A percentile compares a stretch with the other conserved stretches of the same genome.
These are phyloP conservation scores for Neelides folsomi DNA, from an alignment of 2,888 invertebrate species.

Conservation along the genomic window DNA sequence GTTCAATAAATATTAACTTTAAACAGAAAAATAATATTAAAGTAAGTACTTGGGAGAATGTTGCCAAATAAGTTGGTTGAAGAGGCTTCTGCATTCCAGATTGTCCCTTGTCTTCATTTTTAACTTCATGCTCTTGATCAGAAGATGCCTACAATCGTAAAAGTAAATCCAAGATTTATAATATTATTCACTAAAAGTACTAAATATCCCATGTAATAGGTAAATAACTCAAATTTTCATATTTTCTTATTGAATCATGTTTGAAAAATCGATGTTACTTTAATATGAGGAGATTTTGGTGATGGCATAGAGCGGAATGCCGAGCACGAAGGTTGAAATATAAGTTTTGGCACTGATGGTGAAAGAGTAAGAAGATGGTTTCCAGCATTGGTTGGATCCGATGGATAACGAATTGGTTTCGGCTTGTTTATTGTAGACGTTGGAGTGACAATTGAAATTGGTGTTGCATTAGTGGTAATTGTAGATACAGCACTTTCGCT, in stretches of 20 bases:
- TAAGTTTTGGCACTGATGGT: slow-evolving; percentile 27
- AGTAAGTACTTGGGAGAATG: slow-evolving; percentile 28
- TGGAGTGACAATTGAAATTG: slow-evolving; percentile 32
- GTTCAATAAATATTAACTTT: too few species aligned
- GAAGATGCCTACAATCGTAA: slow-evolving; percentile 1
- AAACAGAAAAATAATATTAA: too few species aligned
- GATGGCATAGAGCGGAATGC: slow-evolving; percentile 80
- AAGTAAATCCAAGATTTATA: too few species aligned
- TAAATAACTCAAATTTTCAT: too few species aligned
- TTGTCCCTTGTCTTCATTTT: slow-evolving; percentile 1
- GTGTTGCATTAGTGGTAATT: slow-evolving; percentile 20
- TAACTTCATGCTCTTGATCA: slow-evolving; percentile 5
- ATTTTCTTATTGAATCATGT: too few species aligned
- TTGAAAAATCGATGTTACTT: too few species aligned
- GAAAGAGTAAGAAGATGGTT: slow-evolving; percentile 19
- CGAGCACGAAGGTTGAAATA: slow-evolving; percentile 73
- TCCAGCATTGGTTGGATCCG: slow-evolving; percentile 19
- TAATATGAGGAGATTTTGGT: slow-evolving; percentile 39
- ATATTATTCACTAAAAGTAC: too few species aligned
- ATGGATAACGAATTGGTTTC: slow-evolving; percentile 25
- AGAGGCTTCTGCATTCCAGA: background rate
- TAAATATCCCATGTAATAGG: too few species aligned
- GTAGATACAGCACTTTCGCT: slow-evolving; percentile 7
- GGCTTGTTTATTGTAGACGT: slow-evolving; percentile 30
- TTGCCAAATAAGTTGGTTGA: slow-evolving; percentile 10